Evolutionary conservation across 2,888 invertebrate genomes (phyloP).

Genomic region (Drosophila nigricruria): DNA sequence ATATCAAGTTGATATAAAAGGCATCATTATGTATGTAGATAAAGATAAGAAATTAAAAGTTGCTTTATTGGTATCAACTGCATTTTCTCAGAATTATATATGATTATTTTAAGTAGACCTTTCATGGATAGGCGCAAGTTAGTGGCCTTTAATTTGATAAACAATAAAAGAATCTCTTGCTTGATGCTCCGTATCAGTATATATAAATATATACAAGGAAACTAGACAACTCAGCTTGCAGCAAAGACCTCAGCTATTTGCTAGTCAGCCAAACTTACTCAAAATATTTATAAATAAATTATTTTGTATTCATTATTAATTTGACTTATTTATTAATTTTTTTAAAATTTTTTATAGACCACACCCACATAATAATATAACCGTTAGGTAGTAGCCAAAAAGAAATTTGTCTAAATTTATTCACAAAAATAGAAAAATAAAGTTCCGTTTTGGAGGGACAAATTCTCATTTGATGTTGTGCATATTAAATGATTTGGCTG

Average conservation of each 20-base stretch:
- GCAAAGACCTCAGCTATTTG: not conserved
- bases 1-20: not conserved
- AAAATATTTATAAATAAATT: not conserved
- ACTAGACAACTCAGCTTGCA: no score
- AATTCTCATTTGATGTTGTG: slow-evolving; percentile 51
- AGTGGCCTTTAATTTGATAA: not conserved
- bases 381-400: slow-evolving; percentile 1
- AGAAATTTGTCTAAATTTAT: slow-evolving; percentile 2
- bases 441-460: slow-evolving; percentile 23
- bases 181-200: no score
- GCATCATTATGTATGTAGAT: not conserved
- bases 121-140: not conserved
- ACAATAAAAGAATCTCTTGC: not conserved
- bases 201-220: no score
- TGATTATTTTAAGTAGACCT: not conserved
- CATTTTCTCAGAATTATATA: not conserved
- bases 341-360: slow-evolving; percentile 1
- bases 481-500: slow-evolving; percentile 60
- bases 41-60: not conserved
- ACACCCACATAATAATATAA: slow-evolving; percentile 5
- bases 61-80: not conserved
- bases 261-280: not conserved
- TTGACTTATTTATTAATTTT: slow-evolving; percentile 20
- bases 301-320: not conserved
- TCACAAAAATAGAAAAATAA: not conserved